Conservation (phyloP, 2,113 vertebrate genomes). For the Brienomyrus longianalis region DNA sequence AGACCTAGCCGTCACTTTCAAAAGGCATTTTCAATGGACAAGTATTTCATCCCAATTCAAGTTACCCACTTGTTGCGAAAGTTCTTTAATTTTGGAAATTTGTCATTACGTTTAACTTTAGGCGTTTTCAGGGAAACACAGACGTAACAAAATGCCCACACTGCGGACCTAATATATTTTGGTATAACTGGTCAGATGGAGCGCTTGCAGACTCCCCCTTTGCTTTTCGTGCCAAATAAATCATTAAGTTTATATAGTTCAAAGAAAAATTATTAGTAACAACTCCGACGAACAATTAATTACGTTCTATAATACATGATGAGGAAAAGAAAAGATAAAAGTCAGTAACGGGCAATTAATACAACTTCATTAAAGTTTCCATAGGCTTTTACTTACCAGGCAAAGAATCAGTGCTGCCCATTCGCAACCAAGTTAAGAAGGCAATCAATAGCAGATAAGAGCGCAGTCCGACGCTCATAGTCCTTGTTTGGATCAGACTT, state of each 20-base stretch:
- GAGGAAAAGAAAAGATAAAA: background rate
- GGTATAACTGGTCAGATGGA: background rate
- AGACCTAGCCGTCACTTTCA: background rate
- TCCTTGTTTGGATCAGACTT: background rate
- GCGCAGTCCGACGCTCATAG: background rate
- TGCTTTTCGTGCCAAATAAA: background rate
- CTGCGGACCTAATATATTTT: background rate
- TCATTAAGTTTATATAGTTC: background rate
- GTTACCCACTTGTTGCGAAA: background rate
- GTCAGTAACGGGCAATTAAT: background rate
- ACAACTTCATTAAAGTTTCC: background rate
- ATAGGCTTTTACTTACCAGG: background rate
- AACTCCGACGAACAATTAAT: background rate
- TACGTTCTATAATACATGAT: background rate
- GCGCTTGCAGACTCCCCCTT: background rate
- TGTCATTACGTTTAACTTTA: background rate
- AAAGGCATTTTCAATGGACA: background rate
- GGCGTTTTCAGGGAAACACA: background rate
- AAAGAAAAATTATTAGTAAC: background rate
- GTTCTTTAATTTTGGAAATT: background rate
- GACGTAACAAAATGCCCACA: background rate
- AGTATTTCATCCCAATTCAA: background rate
- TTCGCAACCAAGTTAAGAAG: background rate
- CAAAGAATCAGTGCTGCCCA: background rate
- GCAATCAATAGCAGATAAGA: background rate